Evolutionary conservation across 2,888 invertebrate genomes (phyloP).

Genomic region (Hipparchia semele): DNA sequence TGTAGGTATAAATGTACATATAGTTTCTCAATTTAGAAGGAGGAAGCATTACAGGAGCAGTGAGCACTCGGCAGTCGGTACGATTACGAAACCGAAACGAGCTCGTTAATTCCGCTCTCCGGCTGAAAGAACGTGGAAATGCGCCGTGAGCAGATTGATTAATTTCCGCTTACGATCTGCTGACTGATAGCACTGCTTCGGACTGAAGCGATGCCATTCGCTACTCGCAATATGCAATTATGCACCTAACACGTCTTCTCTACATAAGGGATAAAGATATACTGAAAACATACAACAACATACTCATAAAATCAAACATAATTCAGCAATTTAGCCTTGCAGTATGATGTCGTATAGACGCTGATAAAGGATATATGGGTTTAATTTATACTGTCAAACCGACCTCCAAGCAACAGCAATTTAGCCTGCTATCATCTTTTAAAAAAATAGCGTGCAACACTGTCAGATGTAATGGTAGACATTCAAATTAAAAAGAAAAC

Average conservation of each 20-base stretch:
- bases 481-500: too few species aligned
- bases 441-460: too few species aligned
- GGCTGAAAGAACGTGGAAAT: conserved; percentile 36
- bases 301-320: too few species aligned
- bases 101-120: conserved; percentile 40
- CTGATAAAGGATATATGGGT: too few species aligned
- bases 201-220: conserved; percentile 24
- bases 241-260: not conserved
- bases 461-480: too few species aligned
- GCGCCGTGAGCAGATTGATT: conserved; percentile 57
- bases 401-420: too few species aligned
- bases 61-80: conserved; percentile 10
- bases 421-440: too few species aligned
- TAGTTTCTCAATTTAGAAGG: not conserved
- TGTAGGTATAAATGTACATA: too few species aligned
- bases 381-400: too few species aligned
- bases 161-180: conserved; percentile 60
- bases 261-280: not conserved
- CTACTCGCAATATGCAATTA: conserved; percentile 16
- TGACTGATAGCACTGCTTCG: conserved; percentile 44
- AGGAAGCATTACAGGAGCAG: conserved; percentile 38
- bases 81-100: conserved; percentile 44
- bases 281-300: not conserved
- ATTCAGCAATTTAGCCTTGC: too few species aligned
- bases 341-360: too few species aligned